These are phyloP conservation scores for Phataginus tetradactyla DNA, from an alignment of 2,797 vertebrate genomes.

Conservation along the genomic window DNA sequence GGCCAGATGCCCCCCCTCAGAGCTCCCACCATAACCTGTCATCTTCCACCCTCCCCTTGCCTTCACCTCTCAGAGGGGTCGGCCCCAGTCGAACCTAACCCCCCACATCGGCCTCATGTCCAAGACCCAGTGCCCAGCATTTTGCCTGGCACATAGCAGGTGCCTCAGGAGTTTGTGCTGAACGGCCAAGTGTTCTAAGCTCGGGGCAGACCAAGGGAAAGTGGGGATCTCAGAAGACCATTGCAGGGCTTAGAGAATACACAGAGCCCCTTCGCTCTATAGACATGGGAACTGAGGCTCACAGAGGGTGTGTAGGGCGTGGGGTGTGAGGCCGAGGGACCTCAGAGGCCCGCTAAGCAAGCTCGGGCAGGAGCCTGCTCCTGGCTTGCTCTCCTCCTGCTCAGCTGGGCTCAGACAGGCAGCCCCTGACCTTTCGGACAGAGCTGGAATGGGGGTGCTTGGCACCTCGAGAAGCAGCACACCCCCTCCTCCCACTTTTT, in stretches of 20 bases:
- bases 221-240: neutral
- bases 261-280: neutral
- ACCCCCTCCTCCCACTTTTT: neutral
- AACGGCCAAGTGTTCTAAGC: neutral
- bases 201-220: neutral
- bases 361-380: neutral
- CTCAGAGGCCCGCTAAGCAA: rapidly evolving
- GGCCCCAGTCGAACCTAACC: neutral
- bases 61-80: rapidly evolving
- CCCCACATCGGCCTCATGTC: neutral
- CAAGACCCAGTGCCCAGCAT: neutral
- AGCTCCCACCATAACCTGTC: neutral
- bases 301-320: neutral
- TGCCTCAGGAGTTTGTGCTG: neutral
- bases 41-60: rapidly evolving
- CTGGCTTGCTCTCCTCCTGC: neutral
- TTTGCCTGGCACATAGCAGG: neutral
- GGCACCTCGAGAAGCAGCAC: neutral
- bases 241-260: neutral
- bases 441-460: rapidly evolving
- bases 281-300: neutral
- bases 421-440: neutral
- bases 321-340: too few relatives aligned
- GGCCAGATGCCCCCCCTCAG: neutral
- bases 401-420: rapidly evolving